A percentile compares a stretch with the other conserved stretches of the same genome.
phyloP scores from a whole-genome alignment of 2,113 vertebrate genomes.

The Caloenas nicobarica region DNA sequence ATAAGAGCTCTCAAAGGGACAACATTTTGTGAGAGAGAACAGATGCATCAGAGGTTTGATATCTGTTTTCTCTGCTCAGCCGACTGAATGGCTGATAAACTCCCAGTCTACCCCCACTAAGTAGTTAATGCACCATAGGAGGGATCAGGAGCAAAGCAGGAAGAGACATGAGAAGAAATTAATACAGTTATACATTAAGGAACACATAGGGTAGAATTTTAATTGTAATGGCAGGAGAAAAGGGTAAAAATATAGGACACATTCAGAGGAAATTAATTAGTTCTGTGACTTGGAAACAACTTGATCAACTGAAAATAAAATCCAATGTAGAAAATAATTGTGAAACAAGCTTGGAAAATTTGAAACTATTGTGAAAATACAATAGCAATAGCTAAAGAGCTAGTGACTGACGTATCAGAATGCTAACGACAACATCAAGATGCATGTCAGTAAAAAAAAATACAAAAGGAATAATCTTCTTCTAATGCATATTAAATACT shows the following conservation, averaged over 20 bases:
- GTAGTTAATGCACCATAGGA: neutral
- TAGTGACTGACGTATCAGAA: neutral
- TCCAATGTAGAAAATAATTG: neutral
- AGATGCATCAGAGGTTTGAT: neutral
- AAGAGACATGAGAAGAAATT: neutral
- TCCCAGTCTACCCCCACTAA: neutral
- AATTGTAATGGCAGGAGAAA: neutral
- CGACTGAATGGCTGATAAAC: neutral
- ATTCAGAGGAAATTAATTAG: neutral
- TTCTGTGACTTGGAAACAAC: neutral
- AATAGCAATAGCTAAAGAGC: neutral
- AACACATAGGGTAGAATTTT: neutral
- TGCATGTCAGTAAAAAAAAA: neutral
- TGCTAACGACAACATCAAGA: neutral
- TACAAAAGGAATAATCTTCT: neutral
- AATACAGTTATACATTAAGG: neutral
- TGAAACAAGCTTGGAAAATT: neutral
- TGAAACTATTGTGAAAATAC: neutral
- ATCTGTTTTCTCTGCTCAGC: neutral
- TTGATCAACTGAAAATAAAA: neutral
- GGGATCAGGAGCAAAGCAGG: neutral
- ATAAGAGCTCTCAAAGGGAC: neutral
- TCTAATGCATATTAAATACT: neutral
- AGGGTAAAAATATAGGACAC: neutral
- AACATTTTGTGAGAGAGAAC: neutral